A percentile compares a stretch with the other conserved stretches of the same genome.
These are phyloP conservation scores for Manis javanica DNA, from an alignment of 2,797 vertebrate species.

Conservation along the genomic window DNA sequence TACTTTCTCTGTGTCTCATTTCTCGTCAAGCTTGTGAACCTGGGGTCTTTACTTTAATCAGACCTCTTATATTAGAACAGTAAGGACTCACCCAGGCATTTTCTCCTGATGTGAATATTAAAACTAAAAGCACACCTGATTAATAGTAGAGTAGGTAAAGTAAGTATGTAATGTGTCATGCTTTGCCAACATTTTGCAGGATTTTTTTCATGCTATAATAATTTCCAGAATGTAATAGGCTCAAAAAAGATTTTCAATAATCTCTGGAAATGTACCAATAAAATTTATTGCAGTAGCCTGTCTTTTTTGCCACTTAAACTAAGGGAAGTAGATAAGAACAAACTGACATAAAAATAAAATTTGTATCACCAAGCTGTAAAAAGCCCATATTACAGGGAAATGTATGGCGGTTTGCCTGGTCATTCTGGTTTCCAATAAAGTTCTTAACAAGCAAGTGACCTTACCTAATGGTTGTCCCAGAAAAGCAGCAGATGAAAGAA, in stretches of 20 bases:
- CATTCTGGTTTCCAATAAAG: background rate
- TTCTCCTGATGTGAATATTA: background rate
- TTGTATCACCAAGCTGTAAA: background rate
- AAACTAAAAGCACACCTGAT: background rate
- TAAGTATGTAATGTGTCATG: background rate
- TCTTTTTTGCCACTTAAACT: background rate
- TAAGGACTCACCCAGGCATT: background rate
- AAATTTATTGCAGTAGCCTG: background rate
- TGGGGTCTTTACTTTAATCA: background rate
- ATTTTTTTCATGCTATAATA: background rate
- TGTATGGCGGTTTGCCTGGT: background rate
- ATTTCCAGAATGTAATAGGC: background rate
- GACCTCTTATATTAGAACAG: background rate
- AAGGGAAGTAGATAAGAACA: background rate
- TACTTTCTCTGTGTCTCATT: background rate
- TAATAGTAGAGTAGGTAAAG: background rate
- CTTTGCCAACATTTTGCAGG: background rate
- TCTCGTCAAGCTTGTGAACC: background rate
- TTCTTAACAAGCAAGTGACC: background rate
- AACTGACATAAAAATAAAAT: background rate
- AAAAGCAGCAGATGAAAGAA: constrained; percentile 17
- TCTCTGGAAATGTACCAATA: background rate
- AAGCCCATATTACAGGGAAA: background rate
- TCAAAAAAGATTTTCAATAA: background rate
- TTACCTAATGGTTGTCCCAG: background rate